phyloP scores from a whole-genome alignment of 2,888 invertebrate species.

The Pterostichus niger region DNA sequence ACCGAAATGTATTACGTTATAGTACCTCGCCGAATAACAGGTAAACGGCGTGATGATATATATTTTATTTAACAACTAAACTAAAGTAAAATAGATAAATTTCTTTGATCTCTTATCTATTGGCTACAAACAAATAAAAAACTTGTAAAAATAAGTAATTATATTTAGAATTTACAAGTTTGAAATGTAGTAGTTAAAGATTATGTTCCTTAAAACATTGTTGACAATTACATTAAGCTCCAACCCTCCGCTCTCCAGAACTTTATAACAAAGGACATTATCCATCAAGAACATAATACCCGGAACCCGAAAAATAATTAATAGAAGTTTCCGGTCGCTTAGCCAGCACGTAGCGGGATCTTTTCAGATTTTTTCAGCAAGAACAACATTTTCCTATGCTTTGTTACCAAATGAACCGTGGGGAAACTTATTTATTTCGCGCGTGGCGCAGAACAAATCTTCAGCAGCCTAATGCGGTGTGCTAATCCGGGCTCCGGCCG shows the following conservation, averaged over 20 bases:
- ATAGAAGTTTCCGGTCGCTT: constrained; percentile 55
- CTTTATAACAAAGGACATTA: constrained; percentile 26
- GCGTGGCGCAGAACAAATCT: constrained; percentile 18
- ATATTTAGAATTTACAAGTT: neutral
- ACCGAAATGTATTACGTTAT: too few species aligned
- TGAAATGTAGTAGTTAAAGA: too few species aligned
- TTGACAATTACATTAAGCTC: constrained; percentile 33
- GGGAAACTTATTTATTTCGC: constrained; percentile 45
- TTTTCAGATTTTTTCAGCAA: constrained; percentile 47
- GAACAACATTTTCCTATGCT: constrained; percentile 57
- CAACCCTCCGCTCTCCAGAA: neutral
- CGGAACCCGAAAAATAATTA: constrained; percentile 42
- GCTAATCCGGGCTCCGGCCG: constrained; percentile 32
- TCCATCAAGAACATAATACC: constrained; percentile 25
- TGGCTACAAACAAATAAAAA: too few species aligned
- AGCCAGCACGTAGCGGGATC: constrained; percentile 1
- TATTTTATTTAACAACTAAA: too few species aligned
- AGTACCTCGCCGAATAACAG: too few species aligned
- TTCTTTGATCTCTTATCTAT: too few species aligned
- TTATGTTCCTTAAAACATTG: neutral
- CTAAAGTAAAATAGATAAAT: too few species aligned
- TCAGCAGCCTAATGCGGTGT: constrained; percentile 42
- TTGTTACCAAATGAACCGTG: constrained; percentile 54
- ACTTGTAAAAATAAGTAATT: neutral
- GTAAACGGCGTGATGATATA: too few species aligned